Percentiles rank a stretch among this genome's conserved stretches.
phyloP scores from a whole-genome alignment of 2,797 vertebrate genomes.

The Sandelia bainsii region DNA sequence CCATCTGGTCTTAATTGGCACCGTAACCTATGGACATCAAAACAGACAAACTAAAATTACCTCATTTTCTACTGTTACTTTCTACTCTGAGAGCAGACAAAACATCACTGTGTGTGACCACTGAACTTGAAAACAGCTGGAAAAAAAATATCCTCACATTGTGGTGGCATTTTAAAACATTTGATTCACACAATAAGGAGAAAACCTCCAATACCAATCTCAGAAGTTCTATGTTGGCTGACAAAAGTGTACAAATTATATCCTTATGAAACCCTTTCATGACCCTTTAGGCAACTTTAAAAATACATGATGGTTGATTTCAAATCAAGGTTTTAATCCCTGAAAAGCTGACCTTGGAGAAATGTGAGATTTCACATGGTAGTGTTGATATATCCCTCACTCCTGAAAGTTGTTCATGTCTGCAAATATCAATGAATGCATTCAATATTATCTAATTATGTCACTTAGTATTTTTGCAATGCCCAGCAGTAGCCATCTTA shows the following conservation, averaged over 20 bases:
- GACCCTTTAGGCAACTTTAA: conserved; percentile 1
- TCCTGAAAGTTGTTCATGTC: conserved; percentile 20
- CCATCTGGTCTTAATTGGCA: conserved; percentile 57
- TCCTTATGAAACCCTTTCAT: background rate
- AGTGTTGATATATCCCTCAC: background rate
- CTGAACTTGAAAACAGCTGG: background rate
- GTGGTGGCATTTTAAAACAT: background rate
- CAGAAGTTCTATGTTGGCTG: background rate
- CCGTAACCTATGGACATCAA: conserved; percentile 27
- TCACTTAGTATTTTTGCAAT: conserved; percentile 23
- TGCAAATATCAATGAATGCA: conserved; percentile 37
- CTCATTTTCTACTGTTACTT: conserved; percentile 11
- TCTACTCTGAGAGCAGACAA: conserved; percentile 30
- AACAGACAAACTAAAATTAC: conserved; percentile 28
- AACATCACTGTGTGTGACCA: conserved; percentile 11
- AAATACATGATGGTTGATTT: background rate
- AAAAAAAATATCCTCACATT: background rate
- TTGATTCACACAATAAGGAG: background rate
- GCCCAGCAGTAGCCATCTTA: conserved; percentile 50
- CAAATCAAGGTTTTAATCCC: conserved; percentile 1
- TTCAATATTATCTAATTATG: conserved; percentile 50
- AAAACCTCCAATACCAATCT: background rate
- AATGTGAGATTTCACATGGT: background rate
- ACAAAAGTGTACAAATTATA: background rate
- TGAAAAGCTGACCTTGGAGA: background rate